These are phyloP conservation scores for Anodontia alba DNA, from an alignment of 2,888 invertebrate genomes.

Conservation along the genomic window DNA sequence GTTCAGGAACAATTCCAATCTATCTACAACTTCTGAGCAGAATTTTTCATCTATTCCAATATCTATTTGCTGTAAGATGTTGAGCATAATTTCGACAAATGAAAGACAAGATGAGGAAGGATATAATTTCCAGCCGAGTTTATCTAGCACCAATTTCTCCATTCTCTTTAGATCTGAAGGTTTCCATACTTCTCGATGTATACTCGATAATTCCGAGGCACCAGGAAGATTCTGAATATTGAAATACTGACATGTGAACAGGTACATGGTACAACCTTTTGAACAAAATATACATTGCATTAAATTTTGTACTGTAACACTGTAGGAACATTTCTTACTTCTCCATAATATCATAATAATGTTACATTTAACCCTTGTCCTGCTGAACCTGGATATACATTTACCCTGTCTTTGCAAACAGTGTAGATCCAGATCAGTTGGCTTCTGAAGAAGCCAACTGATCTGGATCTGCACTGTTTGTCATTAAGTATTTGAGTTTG, in stretches of 20 bases:
- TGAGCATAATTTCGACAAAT: conserved; percentile 68
- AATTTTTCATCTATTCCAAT: conserved; percentile 39
- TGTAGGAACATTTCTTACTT: no score
- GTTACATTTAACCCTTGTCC: no score
- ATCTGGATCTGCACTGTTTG: no score
- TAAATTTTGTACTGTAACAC: no score
- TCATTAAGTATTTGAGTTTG: no score
- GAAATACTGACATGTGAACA: no score
- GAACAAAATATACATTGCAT: neutral
- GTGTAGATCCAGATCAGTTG: no score
- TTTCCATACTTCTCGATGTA: conserved; percentile 79
- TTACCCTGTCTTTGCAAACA: no score
- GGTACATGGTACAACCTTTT: no score
- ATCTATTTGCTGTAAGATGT: conserved; percentile 35
- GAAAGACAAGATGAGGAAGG: conserved; percentile 74
- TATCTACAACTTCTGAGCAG: conserved; percentile 45
- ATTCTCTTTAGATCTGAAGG: conserved; percentile 80
- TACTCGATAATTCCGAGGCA: conserved; percentile 71
- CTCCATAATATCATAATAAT: no score
- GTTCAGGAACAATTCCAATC: conserved; percentile 65
- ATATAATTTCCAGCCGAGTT: conserved; percentile 76
- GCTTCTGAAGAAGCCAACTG: no score
- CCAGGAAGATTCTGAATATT: conserved; percentile 74
- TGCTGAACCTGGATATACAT: no score
- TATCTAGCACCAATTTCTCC: conserved; percentile 80